Evolutionary conservation across 1,140 invertebrate species (phyloP), one percentile per base, ranked within the genome.

Genomic region (Temnothorax nylanderi): DNA sequence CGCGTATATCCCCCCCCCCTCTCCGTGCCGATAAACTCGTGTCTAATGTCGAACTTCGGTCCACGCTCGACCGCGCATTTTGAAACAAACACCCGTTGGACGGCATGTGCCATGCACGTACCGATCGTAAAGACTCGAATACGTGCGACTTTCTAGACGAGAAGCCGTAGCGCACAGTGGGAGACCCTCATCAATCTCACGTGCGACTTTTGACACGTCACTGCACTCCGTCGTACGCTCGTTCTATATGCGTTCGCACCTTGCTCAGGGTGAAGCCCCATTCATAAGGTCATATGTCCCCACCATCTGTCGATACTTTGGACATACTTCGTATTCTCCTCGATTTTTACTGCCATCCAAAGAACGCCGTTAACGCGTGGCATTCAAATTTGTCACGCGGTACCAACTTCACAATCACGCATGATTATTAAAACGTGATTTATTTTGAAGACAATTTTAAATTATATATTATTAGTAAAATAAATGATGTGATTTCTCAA

Each of bases 161-260:
- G 49, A 67, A 60, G 41, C 34, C 32, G 16, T 18, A 58, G 56
- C 75, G 32, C 81, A 34, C 65, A 58, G 18, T 37, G 37, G 26
- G 75, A 32, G 54, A 76, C 76, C 88, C 75, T 91, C 88, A 89
- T 92, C 91, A 91, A 92, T 92, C 90, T 91, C 90, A 69, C 69
- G 44, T 58, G 85, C 67, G 86, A 91, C 90, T 88, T 91, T 67
- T 88, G 90, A 92, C 88, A 91, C 75, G 90, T 84, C 86, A 82
- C 62, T 90, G 76, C 85, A 91, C 90, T 92, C 60, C 80, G 51
- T 85, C 69, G 34, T 18, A 49, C 62, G 51, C 47, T 78, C 10
- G 5, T 74, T 51, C 54, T 51, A 60, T 51, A 60, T n/a, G 49
- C 47, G 58, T 88, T 84, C n/a, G 47, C 13, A 51, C 67, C 64